Evolutionary conservation across 2,888 invertebrate species (phyloP), one percentile per base, ranked within the genome.

Genomic region (Limnephilus marmoratus): DNA sequence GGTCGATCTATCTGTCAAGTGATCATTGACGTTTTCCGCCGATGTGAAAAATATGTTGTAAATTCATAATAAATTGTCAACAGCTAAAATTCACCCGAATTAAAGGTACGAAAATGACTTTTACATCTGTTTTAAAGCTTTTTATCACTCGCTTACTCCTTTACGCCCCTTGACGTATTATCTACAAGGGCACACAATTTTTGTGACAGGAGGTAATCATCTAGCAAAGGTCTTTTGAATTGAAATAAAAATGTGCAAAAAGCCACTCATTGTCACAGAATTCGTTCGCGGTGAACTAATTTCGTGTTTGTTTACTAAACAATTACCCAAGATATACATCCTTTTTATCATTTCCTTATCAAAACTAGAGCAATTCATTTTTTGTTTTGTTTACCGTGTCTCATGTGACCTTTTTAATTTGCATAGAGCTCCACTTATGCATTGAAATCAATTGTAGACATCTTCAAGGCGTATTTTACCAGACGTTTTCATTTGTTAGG

Each of bases 1-100:
- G 49, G 91, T 53, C 80, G 83, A 90, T 88, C 68, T 87, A 89
- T 89, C 91, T 91, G 91, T 91, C 91, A 91, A 91, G 91, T 91
- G 91, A 89, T 37, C 68, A 89, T 91, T 91, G 91, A 91, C 91
- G 89, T 91, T 83, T 88, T 83, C 81, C 37, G 89, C 49, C 82
- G 68, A 53, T 31, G 24, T 85, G 68, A 91, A 85, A 91, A 91
- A 91, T 89, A 89, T 89, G 89, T 91, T 91, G 49, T 91, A 91
- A 89, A 37, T 68, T 68, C 41, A 83, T 24, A 81, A 53, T 82
- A 37, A 68, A 68, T 89, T 31, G 83, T 68, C 85, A 41, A 89
- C 87, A 53, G 89, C 80, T 91, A 53, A 91, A 82, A 29, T 45
- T 89, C 34, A 34, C 11, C 29, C 37, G 31, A 90, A 82, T 49